These are phyloP conservation scores for Marcusenius ussheri DNA, from an alignment of 2,113 vertebrate genomes.

Conservation along the genomic window DNA sequence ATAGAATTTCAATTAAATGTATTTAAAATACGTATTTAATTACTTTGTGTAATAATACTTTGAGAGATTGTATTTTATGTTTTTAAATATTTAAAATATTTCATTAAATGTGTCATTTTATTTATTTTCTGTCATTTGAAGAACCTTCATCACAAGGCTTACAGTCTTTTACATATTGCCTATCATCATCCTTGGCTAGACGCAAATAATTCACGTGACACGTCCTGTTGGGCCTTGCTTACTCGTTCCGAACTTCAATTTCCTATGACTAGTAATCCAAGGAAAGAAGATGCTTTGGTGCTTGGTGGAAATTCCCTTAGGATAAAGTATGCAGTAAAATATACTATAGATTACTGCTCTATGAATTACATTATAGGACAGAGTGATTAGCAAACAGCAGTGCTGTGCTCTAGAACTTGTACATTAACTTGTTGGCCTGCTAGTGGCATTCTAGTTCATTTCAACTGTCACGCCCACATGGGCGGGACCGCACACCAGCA, in stretches of 20 bases:
- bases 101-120: no score
- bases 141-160: background rate
- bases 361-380: background rate
- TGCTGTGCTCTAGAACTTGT: background rate
- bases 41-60: background rate
- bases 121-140: background rate
- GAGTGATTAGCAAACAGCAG: background rate
- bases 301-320: no score
- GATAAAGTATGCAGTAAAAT: no score
- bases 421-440: background rate
- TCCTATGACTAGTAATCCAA: background rate
- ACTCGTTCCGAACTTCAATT: background rate
- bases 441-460: background rate
- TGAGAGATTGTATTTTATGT: background rate
- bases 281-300: no score
- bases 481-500: no score
- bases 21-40: background rate
- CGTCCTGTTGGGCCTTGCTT: background rate
- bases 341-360: background rate
- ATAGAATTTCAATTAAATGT: constrained; percentile 11
- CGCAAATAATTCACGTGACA: no score
- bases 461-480: background rate
- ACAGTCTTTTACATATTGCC: background rate
- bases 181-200: background rate
- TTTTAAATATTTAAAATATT: background rate